These are phyloP conservation scores for Schizopygopsis malacanthus DNA, from an alignment of 2,797 vertebrate genomes.

Conservation along the genomic window DNA sequence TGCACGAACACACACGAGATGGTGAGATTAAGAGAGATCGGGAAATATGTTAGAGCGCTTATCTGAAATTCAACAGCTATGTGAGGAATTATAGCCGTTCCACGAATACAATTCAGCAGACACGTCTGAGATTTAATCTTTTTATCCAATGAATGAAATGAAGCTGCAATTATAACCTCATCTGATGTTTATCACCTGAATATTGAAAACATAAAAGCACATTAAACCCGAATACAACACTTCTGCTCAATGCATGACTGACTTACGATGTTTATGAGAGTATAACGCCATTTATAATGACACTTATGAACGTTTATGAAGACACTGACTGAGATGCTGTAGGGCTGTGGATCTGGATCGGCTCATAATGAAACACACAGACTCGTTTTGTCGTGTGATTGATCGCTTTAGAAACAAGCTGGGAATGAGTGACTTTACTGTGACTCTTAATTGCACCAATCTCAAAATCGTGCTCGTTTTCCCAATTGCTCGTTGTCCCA, in stretches of 20 bases:
- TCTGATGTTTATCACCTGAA: conserved; percentile 57
- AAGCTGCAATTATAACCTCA: conserved; percentile 64
- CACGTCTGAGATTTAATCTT: conserved; percentile 70
- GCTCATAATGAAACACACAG: background rate
- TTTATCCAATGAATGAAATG: conserved; percentile 69
- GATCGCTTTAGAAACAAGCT: conserved; percentile 21
- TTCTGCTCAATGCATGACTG: background rate
- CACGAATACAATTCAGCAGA: conserved; percentile 63
- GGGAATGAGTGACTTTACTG: conserved; percentile 50
- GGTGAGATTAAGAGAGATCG: conserved; percentile 76
- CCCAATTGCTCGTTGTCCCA: conserved; percentile 55
- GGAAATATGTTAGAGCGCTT: conserved; percentile 78
- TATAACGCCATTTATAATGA: background rate
- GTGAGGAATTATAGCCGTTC: conserved; percentile 70
- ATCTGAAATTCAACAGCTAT: conserved; percentile 76
- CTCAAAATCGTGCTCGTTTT: conserved; percentile 54
- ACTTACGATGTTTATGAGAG: background rate
- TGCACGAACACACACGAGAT: conserved; percentile 67
- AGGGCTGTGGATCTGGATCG: background rate
- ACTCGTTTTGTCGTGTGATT: background rate
- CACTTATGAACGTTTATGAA: background rate
- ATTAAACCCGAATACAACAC: background rate
- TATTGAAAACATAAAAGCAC: conserved; percentile 28
- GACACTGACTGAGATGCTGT: background rate
- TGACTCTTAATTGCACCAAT: conserved; percentile 46